These are phyloP conservation scores for Apodemus speciosus DNA, from an alignment of 2,113 vertebrate species.

Conservation along the genomic window DNA sequence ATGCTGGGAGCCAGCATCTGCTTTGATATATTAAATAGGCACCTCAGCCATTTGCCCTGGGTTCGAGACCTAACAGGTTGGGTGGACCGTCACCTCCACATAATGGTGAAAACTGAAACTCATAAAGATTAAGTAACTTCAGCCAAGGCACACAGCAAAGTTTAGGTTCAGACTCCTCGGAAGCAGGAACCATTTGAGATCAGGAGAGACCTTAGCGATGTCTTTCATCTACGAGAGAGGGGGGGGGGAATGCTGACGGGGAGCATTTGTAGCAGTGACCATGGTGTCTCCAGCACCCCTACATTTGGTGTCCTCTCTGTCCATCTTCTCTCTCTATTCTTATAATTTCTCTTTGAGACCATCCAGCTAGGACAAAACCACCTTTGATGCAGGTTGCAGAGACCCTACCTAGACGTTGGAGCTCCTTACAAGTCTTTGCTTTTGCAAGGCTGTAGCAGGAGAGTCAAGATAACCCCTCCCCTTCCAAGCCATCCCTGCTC, in stretches of 20 bases:
- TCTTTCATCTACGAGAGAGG: background rate
- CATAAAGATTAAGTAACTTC: background rate
- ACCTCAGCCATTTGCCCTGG: no score
- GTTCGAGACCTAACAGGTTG: background rate
- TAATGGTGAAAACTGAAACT: background rate
- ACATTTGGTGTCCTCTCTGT: no score
- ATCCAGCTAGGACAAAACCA: background rate
- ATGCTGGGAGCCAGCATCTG: no score
- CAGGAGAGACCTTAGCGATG: background rate
- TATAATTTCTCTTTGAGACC: constrained; percentile 14
- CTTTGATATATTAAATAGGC: no score
- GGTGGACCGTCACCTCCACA: background rate
- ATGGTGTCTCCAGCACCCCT: background rate
- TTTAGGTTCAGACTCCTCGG: background rate
- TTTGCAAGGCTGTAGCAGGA: background rate
- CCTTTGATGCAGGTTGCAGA: background rate
- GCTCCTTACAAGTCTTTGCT: constrained; percentile 1
- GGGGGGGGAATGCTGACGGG: background rate
- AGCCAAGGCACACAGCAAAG: background rate
- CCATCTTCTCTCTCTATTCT: background rate
- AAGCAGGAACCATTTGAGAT: background rate
- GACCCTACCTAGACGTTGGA: background rate
- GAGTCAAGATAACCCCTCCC: background rate
- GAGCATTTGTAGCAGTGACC: background rate
- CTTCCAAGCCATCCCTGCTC: rapidly evolving